phyloP scores from a whole-genome alignment of 2,888 invertebrate species.

The Atethmia centrago region DNA sequence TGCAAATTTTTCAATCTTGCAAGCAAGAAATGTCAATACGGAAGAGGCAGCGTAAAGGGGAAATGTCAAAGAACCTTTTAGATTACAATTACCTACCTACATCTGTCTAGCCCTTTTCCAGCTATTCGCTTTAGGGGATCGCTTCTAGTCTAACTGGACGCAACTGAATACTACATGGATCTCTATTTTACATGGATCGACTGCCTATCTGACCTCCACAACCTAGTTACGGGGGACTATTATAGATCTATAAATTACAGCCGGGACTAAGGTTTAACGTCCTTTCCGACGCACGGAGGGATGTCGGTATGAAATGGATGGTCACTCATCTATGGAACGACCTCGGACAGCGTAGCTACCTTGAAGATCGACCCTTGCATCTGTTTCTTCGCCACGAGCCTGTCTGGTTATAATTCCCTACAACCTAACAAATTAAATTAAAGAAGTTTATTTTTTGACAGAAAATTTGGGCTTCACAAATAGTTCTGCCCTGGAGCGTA shows the following conservation, averaged over 20 bases:
- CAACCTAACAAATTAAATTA: background rate
- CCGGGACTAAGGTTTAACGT: background rate
- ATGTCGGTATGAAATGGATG: background rate
- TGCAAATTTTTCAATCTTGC: conserved; percentile 3
- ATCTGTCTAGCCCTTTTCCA: background rate
- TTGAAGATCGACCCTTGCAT: background rate
- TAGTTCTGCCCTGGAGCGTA: background rate
- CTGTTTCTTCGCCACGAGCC: background rate
- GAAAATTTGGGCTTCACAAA: background rate
- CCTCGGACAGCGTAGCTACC: too few relatives aligned
- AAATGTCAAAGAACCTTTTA: background rate
- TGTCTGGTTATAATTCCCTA: background rate
- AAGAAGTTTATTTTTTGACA: background rate
- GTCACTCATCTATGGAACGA: background rate
- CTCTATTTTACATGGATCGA: background rate
- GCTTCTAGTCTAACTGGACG: background rate
- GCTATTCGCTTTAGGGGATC: too few relatives aligned
- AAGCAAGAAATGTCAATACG: background rate
- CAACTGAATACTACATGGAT: background rate
- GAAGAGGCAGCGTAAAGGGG: background rate
- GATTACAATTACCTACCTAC: background rate
- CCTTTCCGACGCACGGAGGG: background rate
- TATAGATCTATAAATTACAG: background rate
- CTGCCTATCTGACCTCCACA: background rate
- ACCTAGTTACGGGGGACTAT: background rate